Percentiles rank a stretch among this genome's conserved stretches.
These are phyloP conservation scores for Mythimna impura DNA, from an alignment of 2,888 invertebrate species.

Conservation along the genomic window DNA sequence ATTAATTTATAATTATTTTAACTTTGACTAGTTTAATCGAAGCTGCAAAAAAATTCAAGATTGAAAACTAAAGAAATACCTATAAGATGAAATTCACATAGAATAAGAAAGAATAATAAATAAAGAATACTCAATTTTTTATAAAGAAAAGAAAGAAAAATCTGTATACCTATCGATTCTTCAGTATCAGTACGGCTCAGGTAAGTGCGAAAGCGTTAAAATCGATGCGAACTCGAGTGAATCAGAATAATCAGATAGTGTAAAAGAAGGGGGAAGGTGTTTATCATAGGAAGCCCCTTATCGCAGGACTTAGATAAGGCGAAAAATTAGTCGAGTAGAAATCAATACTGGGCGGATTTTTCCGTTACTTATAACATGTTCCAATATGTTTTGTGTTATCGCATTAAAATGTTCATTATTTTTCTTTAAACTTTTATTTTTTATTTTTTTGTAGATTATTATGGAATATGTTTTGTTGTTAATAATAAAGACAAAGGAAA, in stretches of 20 bases:
- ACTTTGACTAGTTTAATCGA: not conserved
- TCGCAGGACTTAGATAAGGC: constrained; percentile 83
- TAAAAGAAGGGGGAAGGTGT: constrained; percentile 81
- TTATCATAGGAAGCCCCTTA: constrained; percentile 83
- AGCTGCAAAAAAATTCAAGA: not conserved
- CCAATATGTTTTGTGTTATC: constrained; percentile 21
- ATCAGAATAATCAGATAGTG: constrained; percentile 73
- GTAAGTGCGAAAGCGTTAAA: constrained; percentile 55
- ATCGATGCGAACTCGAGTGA: constrained; percentile 62
- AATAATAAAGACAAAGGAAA: not conserved
- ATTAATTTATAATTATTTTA: no score
- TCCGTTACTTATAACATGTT: constrained; percentile 65
- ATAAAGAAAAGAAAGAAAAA: not conserved
- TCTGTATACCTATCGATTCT: not conserved
- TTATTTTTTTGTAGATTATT: not conserved
- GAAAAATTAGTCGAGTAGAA: constrained; percentile 82
- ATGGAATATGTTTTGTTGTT: not conserved
- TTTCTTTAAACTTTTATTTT: constrained; percentile 3
- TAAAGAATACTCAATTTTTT: not conserved
- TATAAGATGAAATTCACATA: not conserved
- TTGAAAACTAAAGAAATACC: not conserved
- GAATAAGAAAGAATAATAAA: not conserved
- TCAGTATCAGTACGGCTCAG: constrained; percentile 14
- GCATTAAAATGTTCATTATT: constrained; percentile 24
- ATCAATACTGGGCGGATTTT: constrained; percentile 83